A percentile compares a stretch with the other conserved stretches of the same genome.
Conservation (phyloP, 1,140 invertebrate species). For the Chironomus tepperi region DNA sequence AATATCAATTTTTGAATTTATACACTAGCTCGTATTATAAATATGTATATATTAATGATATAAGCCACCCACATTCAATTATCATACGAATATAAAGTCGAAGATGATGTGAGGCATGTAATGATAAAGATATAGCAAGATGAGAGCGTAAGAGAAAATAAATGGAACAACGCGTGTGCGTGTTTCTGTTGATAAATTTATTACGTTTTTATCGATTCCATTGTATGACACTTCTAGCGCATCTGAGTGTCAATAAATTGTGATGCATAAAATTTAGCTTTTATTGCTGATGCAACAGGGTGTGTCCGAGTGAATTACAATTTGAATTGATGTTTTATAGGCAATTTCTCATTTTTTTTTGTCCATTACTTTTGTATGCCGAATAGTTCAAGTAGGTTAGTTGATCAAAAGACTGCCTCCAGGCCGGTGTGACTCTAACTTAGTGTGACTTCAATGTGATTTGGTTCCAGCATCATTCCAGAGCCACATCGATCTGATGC, state of each 20-base stretch:
- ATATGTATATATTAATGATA: background rate
- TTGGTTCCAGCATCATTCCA: too few relatives aligned
- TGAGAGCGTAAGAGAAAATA: background rate
- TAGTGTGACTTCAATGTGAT: too few relatives aligned
- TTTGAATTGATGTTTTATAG: too few relatives aligned
- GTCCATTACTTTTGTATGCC: too few relatives aligned
- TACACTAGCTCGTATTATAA: background rate
- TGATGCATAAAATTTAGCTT: background rate
- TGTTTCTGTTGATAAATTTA: background rate
- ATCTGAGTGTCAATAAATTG: background rate
- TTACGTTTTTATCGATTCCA: background rate
- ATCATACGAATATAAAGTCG: background rate
- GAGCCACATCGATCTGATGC: too few relatives aligned
- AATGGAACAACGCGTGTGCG: conserved; percentile 6
- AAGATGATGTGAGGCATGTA: background rate
- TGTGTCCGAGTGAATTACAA: background rate
- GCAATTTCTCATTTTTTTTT: too few relatives aligned
- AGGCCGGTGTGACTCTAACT: too few relatives aligned
- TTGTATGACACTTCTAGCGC: background rate
- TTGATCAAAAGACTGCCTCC: too few relatives aligned
- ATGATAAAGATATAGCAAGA: background rate
- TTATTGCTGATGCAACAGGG: background rate
- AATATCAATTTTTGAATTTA: conserved; percentile 1
- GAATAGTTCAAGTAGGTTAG: too few relatives aligned
- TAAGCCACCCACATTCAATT: conserved; percentile 18